Evolutionary conservation across 2,113 vertebrate genomes (phyloP), one percentile per base, ranked within the genome.

Genomic region (Aldabrachelys gigantea): DNA sequence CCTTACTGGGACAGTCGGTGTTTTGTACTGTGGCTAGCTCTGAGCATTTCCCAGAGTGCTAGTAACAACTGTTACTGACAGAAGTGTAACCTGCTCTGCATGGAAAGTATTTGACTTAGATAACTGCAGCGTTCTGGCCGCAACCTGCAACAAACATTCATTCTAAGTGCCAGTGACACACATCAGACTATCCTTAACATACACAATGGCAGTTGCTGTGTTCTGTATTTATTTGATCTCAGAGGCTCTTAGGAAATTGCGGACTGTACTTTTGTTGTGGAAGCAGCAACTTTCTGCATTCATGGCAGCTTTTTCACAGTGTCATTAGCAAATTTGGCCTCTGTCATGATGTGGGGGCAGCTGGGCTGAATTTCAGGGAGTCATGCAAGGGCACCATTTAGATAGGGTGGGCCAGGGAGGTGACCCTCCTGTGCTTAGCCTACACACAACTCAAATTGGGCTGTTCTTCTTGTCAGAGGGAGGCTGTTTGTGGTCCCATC

Each of bases 81-180:
- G 93, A 92, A 91, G 87, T 94, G 92, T 96, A 97, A 96, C 96
- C 94, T 96, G 96, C 95, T 96, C 94, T 21, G 82, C 86, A 35
- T 96, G 96, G 96, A 95, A 97, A 97, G 31, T 96, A 96, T 95
- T 96, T 89, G 38, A 25, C 38, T 76, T 24, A 76, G 88, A 44
- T 44, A 44, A 44, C 44, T 44, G 44, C 44, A 44, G 44, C 44
- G 44, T 7, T 44, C 44, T 44, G 44, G 44, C 44, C 6, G 44
- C 44, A 44, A 44, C 44, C 44, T 44, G 44, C 44, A 44, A 44
- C 44, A 44, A 44, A 44, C 44, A 44, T 44, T 44, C 44, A 44
- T 44, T 44, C 93, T 85, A 24, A 81, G 44, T 96, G 95, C 96
- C 95, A 97, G 96, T 65, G 65, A 0, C 65, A 75, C 90, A 81